A percentile compares a stretch with the other conserved stretches of the same genome.
phyloP scores from a whole-genome alignment of 64 coral and sea anemone species.

The Platygyra sinensis region DNA sequence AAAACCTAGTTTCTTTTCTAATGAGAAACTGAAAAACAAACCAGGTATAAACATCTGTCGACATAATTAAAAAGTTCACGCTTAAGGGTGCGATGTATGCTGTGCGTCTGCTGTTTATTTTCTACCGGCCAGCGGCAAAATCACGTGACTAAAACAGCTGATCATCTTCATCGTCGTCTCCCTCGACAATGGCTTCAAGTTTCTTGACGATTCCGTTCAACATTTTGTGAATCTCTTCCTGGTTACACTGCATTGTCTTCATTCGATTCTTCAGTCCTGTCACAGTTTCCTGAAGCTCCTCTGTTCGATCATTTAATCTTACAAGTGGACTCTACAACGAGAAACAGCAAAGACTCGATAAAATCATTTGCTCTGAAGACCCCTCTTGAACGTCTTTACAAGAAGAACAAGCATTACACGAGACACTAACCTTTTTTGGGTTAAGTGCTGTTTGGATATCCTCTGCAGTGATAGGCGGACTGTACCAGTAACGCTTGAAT shows the following conservation, averaged over 20 bases:
- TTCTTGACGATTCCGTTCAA: slow-evolving; percentile 56
- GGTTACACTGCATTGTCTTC: slow-evolving; percentile 41
- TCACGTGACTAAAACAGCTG: slow-evolving; percentile 44
- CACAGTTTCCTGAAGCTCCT: slow-evolving; percentile 45
- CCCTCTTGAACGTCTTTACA: no score
- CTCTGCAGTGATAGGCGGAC: slow-evolving; percentile 26
- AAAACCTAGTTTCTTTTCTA: no score
- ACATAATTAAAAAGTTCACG: no score
- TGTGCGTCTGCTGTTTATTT: background rate
- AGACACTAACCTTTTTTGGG: slow-evolving; percentile 66
- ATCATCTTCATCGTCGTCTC: slow-evolving; percentile 57
- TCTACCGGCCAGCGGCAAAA: background rate
- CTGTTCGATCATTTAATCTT: slow-evolving; percentile 46
- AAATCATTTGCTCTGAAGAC: no score
- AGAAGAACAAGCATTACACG: no score
- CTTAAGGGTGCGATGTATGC: no score
- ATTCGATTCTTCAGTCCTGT: slow-evolving; percentile 25
- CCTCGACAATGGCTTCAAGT: slow-evolving; percentile 62
- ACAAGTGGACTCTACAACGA: slow-evolving; percentile 38
- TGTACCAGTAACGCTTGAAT: slow-evolving; percentile 50
- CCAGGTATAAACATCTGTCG: no score
- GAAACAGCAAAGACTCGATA: background rate
- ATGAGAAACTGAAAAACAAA: no score
- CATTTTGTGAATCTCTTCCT: slow-evolving; percentile 70
- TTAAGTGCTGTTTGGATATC: slow-evolving; percentile 70